Percentiles rank a stretch among this genome's conserved stretches.
These are phyloP conservation scores for Drosophila recens DNA, from an alignment of 2,888 invertebrate genomes.

Conservation along the genomic window DNA sequence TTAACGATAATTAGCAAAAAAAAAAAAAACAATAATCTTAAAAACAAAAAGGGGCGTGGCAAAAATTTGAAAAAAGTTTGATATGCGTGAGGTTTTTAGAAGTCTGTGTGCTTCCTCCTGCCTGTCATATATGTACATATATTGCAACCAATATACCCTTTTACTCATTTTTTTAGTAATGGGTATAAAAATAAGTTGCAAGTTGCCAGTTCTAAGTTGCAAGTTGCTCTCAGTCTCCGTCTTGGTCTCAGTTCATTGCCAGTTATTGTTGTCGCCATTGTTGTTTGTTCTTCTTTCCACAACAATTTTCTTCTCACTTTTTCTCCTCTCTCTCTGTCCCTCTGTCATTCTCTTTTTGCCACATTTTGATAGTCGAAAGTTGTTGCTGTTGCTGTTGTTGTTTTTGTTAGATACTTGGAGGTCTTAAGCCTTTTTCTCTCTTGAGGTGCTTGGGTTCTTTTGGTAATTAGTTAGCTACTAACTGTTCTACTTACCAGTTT, in stretches of 20 bases:
- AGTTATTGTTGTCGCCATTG: conserved; percentile 53
- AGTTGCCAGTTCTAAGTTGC: conserved; percentile 27
- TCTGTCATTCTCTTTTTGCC: conserved; percentile 2
- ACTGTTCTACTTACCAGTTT: conserved; percentile 40
- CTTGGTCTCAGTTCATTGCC: conserved; percentile 42
- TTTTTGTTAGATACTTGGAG: conserved; percentile 38
- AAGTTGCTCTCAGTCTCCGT: conserved; percentile 24
- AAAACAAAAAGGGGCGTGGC: no score
- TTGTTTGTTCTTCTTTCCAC: conserved; percentile 16
- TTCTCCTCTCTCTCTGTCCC: not conserved
- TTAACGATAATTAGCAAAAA: no score
- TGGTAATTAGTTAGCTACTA: conserved; percentile 67
- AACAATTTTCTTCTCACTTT: conserved; percentile 11
- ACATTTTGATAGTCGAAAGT: conserved; percentile 40
- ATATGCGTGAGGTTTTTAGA: no score
- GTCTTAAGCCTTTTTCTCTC: conserved; percentile 16
- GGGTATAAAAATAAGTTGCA: conserved; percentile 59
- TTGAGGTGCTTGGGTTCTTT: conserved; percentile 34
- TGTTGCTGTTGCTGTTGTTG: conserved; percentile 6
- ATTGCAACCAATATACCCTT: no score
- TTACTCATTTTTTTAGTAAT: no score
- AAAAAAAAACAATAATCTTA: no score
- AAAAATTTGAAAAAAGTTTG: no score
- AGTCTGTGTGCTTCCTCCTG: no score
- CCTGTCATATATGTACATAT: no score